A percentile compares a stretch with the other conserved stretches of the same genome.
These are phyloP conservation scores for Oncorhynchus keta DNA, from an alignment of 2,113 vertebrate species.

Conservation along the genomic window DNA sequence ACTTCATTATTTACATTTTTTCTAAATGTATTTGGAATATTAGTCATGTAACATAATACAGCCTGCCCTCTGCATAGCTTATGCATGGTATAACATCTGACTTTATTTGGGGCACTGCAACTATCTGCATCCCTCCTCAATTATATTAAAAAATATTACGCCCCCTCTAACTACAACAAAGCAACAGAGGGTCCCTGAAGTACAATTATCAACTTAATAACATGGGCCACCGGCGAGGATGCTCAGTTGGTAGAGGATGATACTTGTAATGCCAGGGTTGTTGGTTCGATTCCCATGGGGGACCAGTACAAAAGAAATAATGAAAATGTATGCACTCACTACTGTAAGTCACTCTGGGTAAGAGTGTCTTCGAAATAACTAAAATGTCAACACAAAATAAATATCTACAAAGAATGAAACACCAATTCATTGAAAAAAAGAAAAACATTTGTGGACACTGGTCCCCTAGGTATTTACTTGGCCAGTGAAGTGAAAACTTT, in stretches of 20 bases:
- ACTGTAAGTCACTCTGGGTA: too few species aligned
- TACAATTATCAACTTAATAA: neutral
- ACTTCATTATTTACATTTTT: neutral
- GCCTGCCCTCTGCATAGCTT: neutral
- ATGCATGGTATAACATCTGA: neutral
- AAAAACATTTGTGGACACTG: too few species aligned
- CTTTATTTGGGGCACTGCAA: neutral
- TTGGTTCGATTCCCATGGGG: too few species aligned
- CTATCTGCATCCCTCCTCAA: neutral
- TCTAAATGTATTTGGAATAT: neutral
- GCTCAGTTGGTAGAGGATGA: neutral
- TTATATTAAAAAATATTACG: neutral
- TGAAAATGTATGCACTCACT: too few species aligned
- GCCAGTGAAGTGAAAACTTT: too few species aligned
- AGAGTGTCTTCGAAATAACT: too few species aligned
- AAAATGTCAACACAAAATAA: too few species aligned
- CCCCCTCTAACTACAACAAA: neutral
- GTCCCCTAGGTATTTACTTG: too few species aligned
- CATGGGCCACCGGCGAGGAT: neutral
- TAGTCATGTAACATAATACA: neutral
- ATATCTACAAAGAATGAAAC: too few species aligned
- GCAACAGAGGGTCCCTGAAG: neutral
- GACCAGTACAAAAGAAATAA: too few species aligned
- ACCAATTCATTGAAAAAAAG: too few species aligned
- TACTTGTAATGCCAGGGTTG: too few species aligned